Evolutionary conservation across 1,140 invertebrate genomes (phyloP).

Genomic region (Plectus sambesii): DNA sequence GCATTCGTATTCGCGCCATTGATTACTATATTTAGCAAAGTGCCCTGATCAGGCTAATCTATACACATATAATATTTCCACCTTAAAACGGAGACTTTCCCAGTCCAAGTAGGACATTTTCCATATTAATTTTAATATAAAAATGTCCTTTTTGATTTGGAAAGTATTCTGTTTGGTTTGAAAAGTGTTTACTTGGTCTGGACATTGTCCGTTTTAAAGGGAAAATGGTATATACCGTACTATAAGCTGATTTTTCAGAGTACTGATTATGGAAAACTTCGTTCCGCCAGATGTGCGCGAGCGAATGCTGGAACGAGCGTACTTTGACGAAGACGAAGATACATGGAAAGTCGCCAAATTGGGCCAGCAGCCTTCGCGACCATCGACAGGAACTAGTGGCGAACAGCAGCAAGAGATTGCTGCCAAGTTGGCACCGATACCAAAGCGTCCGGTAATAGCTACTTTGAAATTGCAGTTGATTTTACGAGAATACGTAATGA

Average conservation of each 20-base stretch:
- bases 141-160: no score
- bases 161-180: no score
- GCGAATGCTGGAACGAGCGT: slow-evolving; percentile 60
- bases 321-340: slow-evolving; percentile 73
- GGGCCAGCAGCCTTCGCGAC: background rate
- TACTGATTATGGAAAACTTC: slow-evolving; percentile 89
- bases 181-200: no score
- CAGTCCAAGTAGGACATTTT: no score
- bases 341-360: slow-evolving; percentile 55
- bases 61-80: no score
- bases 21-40: no score
- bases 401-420: background rate
- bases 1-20: no score
- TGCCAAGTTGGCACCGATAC: slow-evolving; percentile 3
- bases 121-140: no score
- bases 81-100: no score
- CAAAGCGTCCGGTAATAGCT: background rate
- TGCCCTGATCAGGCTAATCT: no score
- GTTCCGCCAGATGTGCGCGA: slow-evolving; percentile 78
- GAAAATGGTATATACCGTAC: slow-evolving; percentile 12
- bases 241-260: slow-evolving; percentile 47
- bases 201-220: background rate
- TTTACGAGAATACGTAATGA: no score
- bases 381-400: slow-evolving; percentile 7
- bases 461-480: no score